Base-by-base conservation (phyloP, 1,140 invertebrate species). In the Diachasmimorpha longicaudata region DNA sequence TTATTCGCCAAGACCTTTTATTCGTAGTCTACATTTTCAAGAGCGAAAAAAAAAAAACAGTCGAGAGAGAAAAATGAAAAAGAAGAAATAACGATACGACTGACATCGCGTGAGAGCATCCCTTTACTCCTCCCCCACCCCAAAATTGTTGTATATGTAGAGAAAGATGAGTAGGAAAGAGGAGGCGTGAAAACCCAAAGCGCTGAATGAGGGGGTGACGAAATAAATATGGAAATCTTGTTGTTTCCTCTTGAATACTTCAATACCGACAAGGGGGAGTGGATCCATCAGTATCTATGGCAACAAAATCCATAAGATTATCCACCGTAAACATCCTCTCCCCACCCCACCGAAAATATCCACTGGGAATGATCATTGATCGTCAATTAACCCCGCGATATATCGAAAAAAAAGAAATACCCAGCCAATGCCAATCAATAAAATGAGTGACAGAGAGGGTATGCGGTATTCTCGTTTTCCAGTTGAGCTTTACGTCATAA, bases 141-240 rank as follows among this genome's bases (percentile, higher is more conserved):
- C 75, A 79, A 78, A 79, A 81, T 81, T 76, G 77, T 75, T 75
- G 73, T 77, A 74, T 75, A 63, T 19, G 58, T 63, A 63, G 25
- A 63, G 58, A 78, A 76, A 71, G 52, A 46, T 69, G 73, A 77
- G 73, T 76, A 77, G 77, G 80, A 79, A 78, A 78, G 73, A 72
- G 70, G 68, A 69, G 31, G 68, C 70, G 48, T 72, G 69, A 63
- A 77, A 78, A 63, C 68, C 79, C 37, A 37, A n/a, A 71, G 21
- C 74, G 66, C 75, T 77, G 69, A 39, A 37, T 75, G 72, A 79
- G 70, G 75, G 75, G 68, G 72, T 78, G 76, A 52, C 48, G 71
- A 79, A 81, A 84, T 85, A 87, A 87, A 85, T 85, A 87, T 83
- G 81, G 81, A 83, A 85, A 86, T 86, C 83, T 86, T 85, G 85